Percentiles rank a stretch among this genome's conserved stretches.
phyloP scores from a whole-genome alignment of 1,140 invertebrate species.

The Mylabris phalerata region DNA sequence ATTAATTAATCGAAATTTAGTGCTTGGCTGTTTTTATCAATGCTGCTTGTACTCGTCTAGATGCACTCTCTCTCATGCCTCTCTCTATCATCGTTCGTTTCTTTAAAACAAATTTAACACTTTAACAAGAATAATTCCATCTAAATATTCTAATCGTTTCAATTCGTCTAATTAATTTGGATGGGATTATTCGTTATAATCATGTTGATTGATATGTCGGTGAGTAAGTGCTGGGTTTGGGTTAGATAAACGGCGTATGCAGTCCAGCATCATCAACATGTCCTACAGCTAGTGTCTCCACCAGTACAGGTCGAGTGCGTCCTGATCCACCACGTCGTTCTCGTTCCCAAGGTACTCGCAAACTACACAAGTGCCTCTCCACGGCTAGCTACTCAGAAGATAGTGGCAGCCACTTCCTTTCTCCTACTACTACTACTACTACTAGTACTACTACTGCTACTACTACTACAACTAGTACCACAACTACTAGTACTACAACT shows the following conservation, averaged over 20 bases:
- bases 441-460: constrained; percentile 40
- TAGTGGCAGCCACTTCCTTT: constrained; percentile 39
- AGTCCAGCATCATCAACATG: constrained; percentile 39
- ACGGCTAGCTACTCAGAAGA: constrained; percentile 68
- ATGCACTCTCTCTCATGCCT: constrained; percentile 12
- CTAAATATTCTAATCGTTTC: neutral
- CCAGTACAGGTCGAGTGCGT: constrained; percentile 36
- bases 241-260: constrained; percentile 41
- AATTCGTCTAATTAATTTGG: neutral
- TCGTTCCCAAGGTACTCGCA: constrained; percentile 84
- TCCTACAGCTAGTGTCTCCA: constrained; percentile 26
- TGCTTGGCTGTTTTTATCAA: too few species aligned
- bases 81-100: neutral
- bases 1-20: neutral
- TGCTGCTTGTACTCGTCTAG: constrained; percentile 32
- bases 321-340: constrained; percentile 53
- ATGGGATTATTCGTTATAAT: neutral
- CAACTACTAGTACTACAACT: constrained; percentile 13
- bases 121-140: neutral
- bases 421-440: constrained; percentile 9
- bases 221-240: constrained; percentile 27
- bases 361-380: constrained; percentile 79
- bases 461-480: constrained; percentile 32
- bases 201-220: constrained; percentile 1
- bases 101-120: too few species aligned